A percentile compares a stretch with the other conserved stretches of the same genome.
These are phyloP conservation scores for Teleopsis dalmanni DNA, from an alignment of 1,140 invertebrate species.

Conservation along the genomic window DNA sequence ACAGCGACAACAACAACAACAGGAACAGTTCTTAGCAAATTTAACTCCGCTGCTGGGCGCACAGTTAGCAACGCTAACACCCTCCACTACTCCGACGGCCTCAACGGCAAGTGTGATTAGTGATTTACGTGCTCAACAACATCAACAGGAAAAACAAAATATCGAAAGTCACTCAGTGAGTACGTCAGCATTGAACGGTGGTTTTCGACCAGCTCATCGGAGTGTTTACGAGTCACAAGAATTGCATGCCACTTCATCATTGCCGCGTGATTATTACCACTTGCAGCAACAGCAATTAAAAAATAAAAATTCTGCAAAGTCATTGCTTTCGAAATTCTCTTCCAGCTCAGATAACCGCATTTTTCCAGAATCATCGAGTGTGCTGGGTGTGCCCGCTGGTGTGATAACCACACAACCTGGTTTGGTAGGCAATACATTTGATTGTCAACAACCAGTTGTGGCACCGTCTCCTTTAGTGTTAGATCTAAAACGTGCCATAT, in stretches of 20 bases:
- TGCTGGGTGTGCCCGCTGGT: slow-evolving; percentile 19
- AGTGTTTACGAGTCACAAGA: slow-evolving; percentile 11
- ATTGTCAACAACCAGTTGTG: slow-evolving; percentile 21
- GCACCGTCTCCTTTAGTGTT: slow-evolving; percentile 23
- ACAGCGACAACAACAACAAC: slow-evolving; percentile 42
- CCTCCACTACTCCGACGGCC: slow-evolving; percentile 14
- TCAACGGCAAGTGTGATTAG: slow-evolving; percentile 22
- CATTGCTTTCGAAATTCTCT: slow-evolving; percentile 33
- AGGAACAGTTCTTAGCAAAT: slow-evolving; percentile 39
- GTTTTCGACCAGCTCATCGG: slow-evolving; percentile 12
- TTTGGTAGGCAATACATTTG: slow-evolving; percentile 15
- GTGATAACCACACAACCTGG: slow-evolving; percentile 34
- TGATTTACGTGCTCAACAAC: slow-evolving; percentile 27
- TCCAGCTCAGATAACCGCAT: slow-evolving; percentile 40
- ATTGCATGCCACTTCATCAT: slow-evolving; percentile 35
- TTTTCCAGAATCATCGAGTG: slow-evolving; percentile 28
- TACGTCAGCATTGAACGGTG: slow-evolving; percentile 23
- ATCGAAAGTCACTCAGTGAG: slow-evolving; percentile 22
- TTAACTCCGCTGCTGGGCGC: slow-evolving; percentile 35
- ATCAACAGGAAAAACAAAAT: slow-evolving; percentile 14
- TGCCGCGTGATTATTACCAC: slow-evolving; percentile 38
- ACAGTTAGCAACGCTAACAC: slow-evolving; percentile 25
- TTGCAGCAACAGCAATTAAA: slow-evolving; percentile 39
- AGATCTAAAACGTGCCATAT: slow-evolving; percentile 34
- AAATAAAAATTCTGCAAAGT: slow-evolving; percentile 32